Conservation (phyloP, 2,797 vertebrate species). For the Anolis apletophallus region DNA sequence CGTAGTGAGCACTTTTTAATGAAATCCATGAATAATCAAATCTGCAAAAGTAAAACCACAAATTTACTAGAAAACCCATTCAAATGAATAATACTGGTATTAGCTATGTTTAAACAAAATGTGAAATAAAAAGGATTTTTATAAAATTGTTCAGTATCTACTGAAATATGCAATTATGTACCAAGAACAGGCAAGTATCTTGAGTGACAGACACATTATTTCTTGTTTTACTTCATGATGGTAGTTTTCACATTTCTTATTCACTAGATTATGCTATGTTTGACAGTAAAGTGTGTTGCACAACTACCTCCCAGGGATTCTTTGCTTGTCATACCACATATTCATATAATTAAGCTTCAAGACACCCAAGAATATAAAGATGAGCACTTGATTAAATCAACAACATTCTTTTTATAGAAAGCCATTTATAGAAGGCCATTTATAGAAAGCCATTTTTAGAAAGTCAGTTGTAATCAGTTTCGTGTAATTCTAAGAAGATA, state of each 20-base stretch:
- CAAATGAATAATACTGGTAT: too few relatives aligned
- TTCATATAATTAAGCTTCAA: constrained; percentile 2
- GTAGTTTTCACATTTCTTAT: background rate
- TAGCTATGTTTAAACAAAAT: background rate
- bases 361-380: constrained; percentile 1
- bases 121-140: background rate
- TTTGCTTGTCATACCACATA: background rate
- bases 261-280: constrained; percentile 7
- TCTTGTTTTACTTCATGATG: background rate
- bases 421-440: background rate
- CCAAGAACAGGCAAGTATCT: background rate
- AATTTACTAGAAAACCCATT: background rate
- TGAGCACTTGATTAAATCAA: background rate
- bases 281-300: background rate
- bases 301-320: background rate
- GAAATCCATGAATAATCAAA: too few relatives aligned
- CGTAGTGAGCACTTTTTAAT: too few relatives aligned
- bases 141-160: background rate
- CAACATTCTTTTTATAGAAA: background rate
- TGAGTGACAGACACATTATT: background rate
- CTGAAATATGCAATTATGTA: background rate
- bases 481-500: constrained; percentile 48
- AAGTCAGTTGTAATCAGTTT: constrained; percentile 15
- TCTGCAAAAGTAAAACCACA: too few relatives aligned
- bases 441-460: background rate